phyloP scores from a whole-genome alignment of 2,888 invertebrate species.

The Notodonta dromedarius region DNA sequence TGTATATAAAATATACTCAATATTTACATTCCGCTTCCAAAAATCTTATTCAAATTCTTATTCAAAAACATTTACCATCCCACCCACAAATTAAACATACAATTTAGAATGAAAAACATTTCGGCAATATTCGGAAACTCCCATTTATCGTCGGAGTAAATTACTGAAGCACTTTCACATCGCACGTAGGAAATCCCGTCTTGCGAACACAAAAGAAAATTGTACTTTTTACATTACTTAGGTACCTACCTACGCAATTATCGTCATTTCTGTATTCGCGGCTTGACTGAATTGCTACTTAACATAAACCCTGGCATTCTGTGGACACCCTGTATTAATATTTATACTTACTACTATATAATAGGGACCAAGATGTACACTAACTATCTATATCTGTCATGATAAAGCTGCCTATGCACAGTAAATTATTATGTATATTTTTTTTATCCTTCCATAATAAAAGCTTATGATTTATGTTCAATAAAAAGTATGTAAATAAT shows the following conservation, averaged over 20 bases:
- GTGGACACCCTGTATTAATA: no score
- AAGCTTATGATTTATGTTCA: no score
- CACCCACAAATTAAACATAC: background rate
- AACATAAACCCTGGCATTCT: no score
- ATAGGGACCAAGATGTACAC: no score
- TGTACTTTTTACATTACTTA: conserved; percentile 49
- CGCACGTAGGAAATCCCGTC: conserved; percentile 39
- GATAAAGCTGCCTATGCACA: no score
- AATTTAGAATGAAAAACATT: background rate
- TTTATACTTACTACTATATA: no score
- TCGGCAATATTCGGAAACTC: background rate
- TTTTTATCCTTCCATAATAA: no score
- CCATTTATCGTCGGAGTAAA: conserved; percentile 17
- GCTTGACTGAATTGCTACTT: background rate
- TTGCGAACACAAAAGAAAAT: conserved; percentile 34
- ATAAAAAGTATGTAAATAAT: no score
- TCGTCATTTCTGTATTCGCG: conserved; percentile 39
- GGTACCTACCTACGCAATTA: conserved; percentile 44
- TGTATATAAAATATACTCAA: background rate
- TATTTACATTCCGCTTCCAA: background rate
- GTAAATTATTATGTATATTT: no score
- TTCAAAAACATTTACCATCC: background rate
- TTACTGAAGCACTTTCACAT: conserved; percentile 35
- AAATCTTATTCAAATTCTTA: no score
- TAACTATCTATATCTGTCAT: no score